A percentile compares a stretch with the other conserved stretches of the same genome.
Evolutionary conservation across 2,113 vertebrate genomes (phyloP).

Genomic region (Heterotilapia buettikoferi): DNA sequence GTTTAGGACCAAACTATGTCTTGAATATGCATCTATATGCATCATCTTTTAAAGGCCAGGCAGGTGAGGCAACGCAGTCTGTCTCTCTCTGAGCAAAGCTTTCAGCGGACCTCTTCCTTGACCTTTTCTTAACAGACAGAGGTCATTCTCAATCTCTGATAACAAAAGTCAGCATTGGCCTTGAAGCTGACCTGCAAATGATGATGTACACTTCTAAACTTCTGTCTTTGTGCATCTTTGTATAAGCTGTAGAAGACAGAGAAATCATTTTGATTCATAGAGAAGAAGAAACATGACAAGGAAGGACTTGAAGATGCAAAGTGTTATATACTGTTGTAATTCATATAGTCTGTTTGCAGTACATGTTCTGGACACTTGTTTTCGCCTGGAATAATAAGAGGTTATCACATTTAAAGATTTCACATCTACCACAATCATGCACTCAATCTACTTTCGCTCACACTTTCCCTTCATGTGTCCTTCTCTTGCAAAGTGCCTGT

Average conservation of each 20-base stretch:
- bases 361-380: background rate
- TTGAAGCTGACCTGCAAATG: background rate
- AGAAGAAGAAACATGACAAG: background rate
- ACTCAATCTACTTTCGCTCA: background rate
- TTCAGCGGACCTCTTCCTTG: background rate
- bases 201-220: background rate
- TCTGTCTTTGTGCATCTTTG: background rate
- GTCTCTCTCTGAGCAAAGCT: background rate
- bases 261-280: background rate
- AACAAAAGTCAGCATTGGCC: background rate
- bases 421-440: background rate
- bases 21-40: background rate
- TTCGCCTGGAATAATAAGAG: background rate
- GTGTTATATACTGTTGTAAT: background rate
- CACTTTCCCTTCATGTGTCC: background rate
- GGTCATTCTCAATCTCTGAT: background rate
- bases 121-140: constrained; percentile 7
- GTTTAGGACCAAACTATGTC: background rate
- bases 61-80: background rate
- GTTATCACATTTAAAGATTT: background rate
- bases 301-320: background rate
- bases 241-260: background rate
- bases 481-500: background rate
- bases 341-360: background rate
- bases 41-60: background rate